A percentile compares a stretch with the other conserved stretches of the same genome.
These are phyloP conservation scores for Pygocentrus nattereri DNA, from an alignment of 2,797 vertebrate species.

Conservation along the genomic window DNA sequence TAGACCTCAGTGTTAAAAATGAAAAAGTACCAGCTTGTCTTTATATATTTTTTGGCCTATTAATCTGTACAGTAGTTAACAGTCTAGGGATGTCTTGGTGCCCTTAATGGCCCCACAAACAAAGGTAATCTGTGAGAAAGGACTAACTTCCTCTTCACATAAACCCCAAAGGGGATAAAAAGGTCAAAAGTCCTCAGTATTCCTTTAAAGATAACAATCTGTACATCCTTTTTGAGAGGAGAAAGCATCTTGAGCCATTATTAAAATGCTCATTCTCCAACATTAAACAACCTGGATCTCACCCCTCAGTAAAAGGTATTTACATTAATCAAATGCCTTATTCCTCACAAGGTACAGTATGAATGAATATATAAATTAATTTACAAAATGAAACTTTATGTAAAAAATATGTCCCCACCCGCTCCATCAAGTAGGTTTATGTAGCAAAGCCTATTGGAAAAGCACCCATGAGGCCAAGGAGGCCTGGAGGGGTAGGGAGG, in stretches of 20 bases:
- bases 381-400: no score
- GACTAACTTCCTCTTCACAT: neutral
- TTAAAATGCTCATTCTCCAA: neutral
- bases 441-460: no score
- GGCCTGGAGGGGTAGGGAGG: no score
- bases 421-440: no score
- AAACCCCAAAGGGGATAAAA: neutral
- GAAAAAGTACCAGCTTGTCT: neutral
- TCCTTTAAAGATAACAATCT: neutral
- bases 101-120: neutral
- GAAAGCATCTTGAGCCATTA: neutral
- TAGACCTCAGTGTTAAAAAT: no score
- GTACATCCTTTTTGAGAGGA: conserved; percentile 27
- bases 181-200: neutral
- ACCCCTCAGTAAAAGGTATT: no score
- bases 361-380: no score
- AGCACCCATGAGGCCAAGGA: no score
- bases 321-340: no score
- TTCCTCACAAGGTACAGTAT: no score
- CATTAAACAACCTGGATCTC: neutral
- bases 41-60: neutral
- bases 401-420: no score
- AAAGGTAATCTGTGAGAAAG: neutral
- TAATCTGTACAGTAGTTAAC: neutral
- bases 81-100: neutral